Evolutionary conservation across 2,113 vertebrate genomes (phyloP), one percentile per base, ranked within the genome.

Genomic region (Notarius lentiginosus): DNA sequence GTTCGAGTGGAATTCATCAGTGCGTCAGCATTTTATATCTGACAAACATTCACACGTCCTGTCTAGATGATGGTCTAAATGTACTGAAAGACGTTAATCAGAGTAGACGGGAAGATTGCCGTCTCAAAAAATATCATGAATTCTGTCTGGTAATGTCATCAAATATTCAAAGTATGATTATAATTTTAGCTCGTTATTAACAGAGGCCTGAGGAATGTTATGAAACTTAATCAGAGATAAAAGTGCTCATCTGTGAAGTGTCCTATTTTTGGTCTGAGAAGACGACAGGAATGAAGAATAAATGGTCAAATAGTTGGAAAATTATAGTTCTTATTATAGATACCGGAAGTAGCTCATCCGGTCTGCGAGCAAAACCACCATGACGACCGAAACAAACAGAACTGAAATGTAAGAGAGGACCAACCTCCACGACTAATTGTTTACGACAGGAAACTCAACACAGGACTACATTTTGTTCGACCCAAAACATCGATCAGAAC

Each of bases 121-220:
- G 34, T 79, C 84, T 85, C 20, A 47, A 80, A 47, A 80, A 90
- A 84, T 86, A 86, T 56, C 79, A 86, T 81, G 10, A 86, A 84
- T 84, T 68, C 81, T 41, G 30, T 75, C 66, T 80, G n/a, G 41
- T n/a, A 12, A 49, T 63, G 47, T 79, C 68, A 83, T 88, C 24
- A 86, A 89, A 86, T 86, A 90, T 88, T 88, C 41, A 88, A 79
- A 81, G 77, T 77, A 41, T 84, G 72, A 86, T 86, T 77, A 84
- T 65, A 73, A 88, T 86, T 81, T 84, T 82, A 86, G 73, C 84
- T 84, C n/a, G 56, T 84, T 76, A 84, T 88, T 84, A 86, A 88
- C 84, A 12, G 66, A 20, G 49, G 53, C 84, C 56, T n/a, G 27
- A 76, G 65, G 83, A 79, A 14, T 56, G 24, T 30, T 24, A 83